Evolutionary conservation across 1,140 invertebrate species (phyloP).

Genomic region (Magallana gigas): DNA sequence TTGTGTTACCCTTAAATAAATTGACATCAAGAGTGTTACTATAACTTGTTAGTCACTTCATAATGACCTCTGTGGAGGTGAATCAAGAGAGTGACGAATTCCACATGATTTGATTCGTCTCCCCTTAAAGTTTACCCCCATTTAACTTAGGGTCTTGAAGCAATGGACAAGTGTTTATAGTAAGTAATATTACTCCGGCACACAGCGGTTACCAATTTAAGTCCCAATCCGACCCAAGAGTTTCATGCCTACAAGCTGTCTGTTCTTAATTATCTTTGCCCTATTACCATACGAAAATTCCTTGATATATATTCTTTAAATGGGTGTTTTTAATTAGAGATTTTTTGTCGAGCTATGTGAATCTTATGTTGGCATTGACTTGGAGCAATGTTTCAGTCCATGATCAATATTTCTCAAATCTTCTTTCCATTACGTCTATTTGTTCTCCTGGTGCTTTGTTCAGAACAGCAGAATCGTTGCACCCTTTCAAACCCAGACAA

Average conservation of each 20-base stretch:
- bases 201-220: neutral
- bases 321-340: neutral
- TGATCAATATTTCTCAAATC: conserved; percentile 4
- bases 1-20: neutral
- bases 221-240: neutral
- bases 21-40: neutral
- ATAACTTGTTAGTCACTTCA: neutral
- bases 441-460: conserved; percentile 2
- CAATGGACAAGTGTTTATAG: neutral
- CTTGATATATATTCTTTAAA: neutral
- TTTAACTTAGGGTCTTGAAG: neutral
- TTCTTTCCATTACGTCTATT: neutral
- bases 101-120: neutral
- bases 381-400: neutral
- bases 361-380: neutral
- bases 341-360: neutral
- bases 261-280: neutral
- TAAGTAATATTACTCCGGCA: too few species aligned
- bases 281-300: neutral
- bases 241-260: neutral
- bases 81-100: neutral
- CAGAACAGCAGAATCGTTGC: neutral
- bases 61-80: neutral
- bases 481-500: neutral
- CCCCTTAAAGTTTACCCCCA: neutral